phyloP scores from a whole-genome alignment of 2,797 vertebrate species.

The Pelochelys cantorii region DNA sequence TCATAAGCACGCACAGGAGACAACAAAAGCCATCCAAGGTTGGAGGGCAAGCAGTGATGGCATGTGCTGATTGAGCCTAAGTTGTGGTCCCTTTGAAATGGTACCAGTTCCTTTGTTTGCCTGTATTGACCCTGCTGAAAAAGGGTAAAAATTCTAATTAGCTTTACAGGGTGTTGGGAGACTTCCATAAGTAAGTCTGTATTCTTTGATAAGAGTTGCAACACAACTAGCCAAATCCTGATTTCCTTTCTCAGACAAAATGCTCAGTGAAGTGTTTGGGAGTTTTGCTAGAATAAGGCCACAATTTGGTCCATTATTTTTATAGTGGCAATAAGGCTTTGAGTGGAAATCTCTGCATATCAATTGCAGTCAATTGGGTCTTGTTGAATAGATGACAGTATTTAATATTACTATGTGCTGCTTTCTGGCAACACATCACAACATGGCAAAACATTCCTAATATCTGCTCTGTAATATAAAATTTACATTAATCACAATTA shows the following conservation, averaged over 20 bases:
- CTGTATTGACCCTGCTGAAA: too few relatives aligned
- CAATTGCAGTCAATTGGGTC: conserved; percentile 26
- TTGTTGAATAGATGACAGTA: conserved; percentile 39
- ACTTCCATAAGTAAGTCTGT: neutral
- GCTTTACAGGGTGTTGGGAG: too few relatives aligned
- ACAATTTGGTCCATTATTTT: neutral
- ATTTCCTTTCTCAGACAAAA: neutral
- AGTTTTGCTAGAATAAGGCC: neutral
- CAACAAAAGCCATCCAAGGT: too few relatives aligned
- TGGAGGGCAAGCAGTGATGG: too few relatives aligned
- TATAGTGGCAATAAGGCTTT: neutral
- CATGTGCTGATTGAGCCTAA: too few relatives aligned
- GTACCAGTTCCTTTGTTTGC: too few relatives aligned
- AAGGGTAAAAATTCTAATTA: too few relatives aligned
- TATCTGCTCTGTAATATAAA: conserved; percentile 54
- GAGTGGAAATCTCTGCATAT: neutral
- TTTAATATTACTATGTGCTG: conserved; percentile 33
- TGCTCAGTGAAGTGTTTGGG: neutral
- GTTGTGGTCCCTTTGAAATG: too few relatives aligned
- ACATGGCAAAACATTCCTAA: conserved; percentile 40
- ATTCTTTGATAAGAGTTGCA: neutral
- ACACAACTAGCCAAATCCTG: neutral
- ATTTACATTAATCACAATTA: conserved; percentile 56
- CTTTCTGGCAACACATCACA: conserved; percentile 53
- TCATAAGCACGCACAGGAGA: too few relatives aligned